Base-by-base conservation (phyloP, 1,140 invertebrate species). In the Drosophila subpulchrella region DNA sequence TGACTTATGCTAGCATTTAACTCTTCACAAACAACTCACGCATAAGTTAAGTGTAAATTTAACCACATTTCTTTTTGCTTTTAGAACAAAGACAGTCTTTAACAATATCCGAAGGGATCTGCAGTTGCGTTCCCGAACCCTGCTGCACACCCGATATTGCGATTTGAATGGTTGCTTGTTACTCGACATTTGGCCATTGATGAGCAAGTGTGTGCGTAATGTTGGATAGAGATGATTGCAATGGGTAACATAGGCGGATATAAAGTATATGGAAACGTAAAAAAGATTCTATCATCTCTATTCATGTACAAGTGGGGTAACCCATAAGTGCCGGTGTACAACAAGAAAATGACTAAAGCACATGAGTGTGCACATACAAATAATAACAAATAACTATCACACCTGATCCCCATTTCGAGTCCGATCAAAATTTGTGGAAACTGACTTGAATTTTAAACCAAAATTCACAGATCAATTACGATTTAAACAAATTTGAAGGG, bases 31-130 rank as follows among this genome's bases (percentile, higher is more conserved):
- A 66, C 60, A 75, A 62, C 46, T 17, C 17, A 65, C 41, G 63
- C 59, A 84, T 71, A 65, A 39, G 55, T 56, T 17, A 51, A 44
- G 48, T 41, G 27, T 75, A 58, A 13, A 36, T 70, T 81, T 56
- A 38, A 55, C 39, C 54, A 56, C 41, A 55, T 66, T 75, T 71
- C 42, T 47, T 61, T 77, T 59, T 58, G 60, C 71, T 68, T 78
- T 75, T 75, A 62, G 62, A 90, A 85, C 86, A 90, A 90, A 83
- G 82, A 86, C 88, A 90, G 88, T 90, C 88, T 90, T 90, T 80
- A 78, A 78, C 59, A 75, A 77, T 50, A 74, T 74, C 54, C 51
- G 53, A 48, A 66, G 46, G 70, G 62, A 58, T 56, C 60, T 55
- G 72, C 44, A 76, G 59, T 46, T 75, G 58, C 34, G 7, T 38